phyloP scores from a whole-genome alignment of 2,113 vertebrate genomes.

The Corapipo altera region DNA sequence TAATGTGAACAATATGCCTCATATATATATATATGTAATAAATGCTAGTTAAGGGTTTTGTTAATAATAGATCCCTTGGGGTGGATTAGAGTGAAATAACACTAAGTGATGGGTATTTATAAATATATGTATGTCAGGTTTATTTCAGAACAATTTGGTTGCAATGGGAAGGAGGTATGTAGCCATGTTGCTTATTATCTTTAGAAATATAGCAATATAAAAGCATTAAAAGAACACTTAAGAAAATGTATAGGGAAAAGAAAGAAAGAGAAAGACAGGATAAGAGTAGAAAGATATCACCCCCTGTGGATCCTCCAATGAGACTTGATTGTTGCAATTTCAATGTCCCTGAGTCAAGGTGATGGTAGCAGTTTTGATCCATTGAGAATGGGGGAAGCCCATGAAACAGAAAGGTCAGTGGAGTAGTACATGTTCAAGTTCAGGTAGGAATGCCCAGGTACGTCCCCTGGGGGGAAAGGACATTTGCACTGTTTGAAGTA shows the following conservation, averaged over 20 bases:
- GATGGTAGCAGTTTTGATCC: background rate
- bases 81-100: background rate
- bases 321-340: background rate
- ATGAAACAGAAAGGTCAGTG: fast-evolving
- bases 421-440: background rate
- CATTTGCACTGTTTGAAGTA: background rate
- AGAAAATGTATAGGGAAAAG: background rate
- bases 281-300: background rate
- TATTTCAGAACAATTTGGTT: background rate
- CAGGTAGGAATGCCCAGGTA: background rate
- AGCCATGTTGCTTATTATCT: background rate
- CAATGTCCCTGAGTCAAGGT: background rate
- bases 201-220: background rate
- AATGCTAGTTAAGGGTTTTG: background rate
- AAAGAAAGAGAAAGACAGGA: background rate
- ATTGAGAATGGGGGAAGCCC: background rate
- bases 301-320: too few species aligned
- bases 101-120: background rate
- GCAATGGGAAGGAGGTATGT: background rate
- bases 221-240: background rate
- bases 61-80: background rate
- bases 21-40: background rate
- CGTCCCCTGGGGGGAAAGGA: background rate
- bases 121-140: background rate
- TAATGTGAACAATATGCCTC: background rate